phyloP scores from a whole-genome alignment of 2,888 invertebrate genomes.

The Phyllotreta striolata region DNA sequence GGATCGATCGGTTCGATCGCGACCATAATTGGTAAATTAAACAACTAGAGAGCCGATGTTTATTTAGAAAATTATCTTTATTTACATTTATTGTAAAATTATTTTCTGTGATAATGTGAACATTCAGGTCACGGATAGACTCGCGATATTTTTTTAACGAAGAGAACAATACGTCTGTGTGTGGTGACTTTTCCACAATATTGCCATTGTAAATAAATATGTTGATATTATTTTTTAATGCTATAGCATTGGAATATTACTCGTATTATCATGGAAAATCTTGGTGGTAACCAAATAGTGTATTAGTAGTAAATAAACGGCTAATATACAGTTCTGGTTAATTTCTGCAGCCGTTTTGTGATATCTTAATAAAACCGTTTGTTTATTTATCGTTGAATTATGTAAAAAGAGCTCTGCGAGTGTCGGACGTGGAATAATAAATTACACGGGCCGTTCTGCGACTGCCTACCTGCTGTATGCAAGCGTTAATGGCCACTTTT shows the following conservation, averaged over 20 bases:
- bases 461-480: conserved; percentile 13
- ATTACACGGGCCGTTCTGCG: conserved; percentile 11
- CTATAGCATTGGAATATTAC: too few relatives aligned
- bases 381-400: conserved; percentile 34
- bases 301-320: too few relatives aligned
- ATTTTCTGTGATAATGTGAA: conserved; percentile 19
- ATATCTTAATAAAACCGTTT: conserved; percentile 32
- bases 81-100: conserved; percentile 23
- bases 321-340: too few relatives aligned
- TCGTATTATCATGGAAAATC: too few relatives aligned
- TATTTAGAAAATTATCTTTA: conserved; percentile 20
- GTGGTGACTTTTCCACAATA: too few relatives aligned
- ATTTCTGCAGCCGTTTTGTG: too few relatives aligned
- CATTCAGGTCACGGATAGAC: conserved; percentile 20
- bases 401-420: conserved; percentile 25
- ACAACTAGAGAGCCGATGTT: conserved; percentile 12
- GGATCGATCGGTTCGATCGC: neutral
- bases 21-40: conserved; percentile 20
- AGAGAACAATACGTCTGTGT: too few relatives aligned
- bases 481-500: conserved; percentile 27
- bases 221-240: too few relatives aligned
- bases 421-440: conserved; percentile 29
- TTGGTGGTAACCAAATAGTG: too few relatives aligned
- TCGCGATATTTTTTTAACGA: too few relatives aligned
- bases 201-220: too few relatives aligned